Base-by-base conservation (phyloP, 2,113 vertebrate species). In the Marmota flaviventris region DNA sequence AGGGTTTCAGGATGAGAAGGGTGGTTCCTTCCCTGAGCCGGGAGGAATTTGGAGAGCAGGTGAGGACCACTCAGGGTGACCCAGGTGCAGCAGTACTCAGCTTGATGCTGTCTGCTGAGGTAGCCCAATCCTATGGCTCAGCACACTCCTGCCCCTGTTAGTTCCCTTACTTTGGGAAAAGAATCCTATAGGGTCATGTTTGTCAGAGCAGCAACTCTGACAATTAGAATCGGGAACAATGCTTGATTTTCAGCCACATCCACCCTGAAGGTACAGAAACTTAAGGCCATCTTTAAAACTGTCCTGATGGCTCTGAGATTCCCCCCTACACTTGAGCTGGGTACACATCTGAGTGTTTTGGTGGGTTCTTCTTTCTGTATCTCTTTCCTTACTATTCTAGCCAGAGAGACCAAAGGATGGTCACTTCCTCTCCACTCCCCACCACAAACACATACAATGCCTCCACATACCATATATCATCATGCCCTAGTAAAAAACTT, bases 71-170 rank as follows among this genome's bases (percentile, higher is more conserved):
- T 39, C 12, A 13, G 24, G 34, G 27, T 73, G 27, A 13, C 3
- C 16, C 3, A 37, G 10, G 8, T 8, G 53, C 45, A 70, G 29
- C 27, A 39, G 4, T 27, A 53, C 16, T 51, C 18, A 58, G n/a
- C 14, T 39, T 16, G 20, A 51, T 42, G 53, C 63, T 56, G 1
- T 34, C 75, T 69, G 13, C 8, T 37, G 29, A 17, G 10, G 4
- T 18, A 4, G 13, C n/a, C 6, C 12, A 42, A 89, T 45, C 61
- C 12, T 18, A 25, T 27, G 56, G 27, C 4, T 27, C 27, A 63
- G 17, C 3, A 5, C 11, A 25, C 0, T 4, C 2, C 0, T 6
- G 25, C 9, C 65, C 16, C n/a, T 37, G 6, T 5, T 25, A 12
- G 17, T 42, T 81, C 42, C 72, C 27, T 58, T 32, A 25, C 37